Conservation (phyloP, 2,113 vertebrate genomes). For the Tachysurus fulvidraco region DNA sequence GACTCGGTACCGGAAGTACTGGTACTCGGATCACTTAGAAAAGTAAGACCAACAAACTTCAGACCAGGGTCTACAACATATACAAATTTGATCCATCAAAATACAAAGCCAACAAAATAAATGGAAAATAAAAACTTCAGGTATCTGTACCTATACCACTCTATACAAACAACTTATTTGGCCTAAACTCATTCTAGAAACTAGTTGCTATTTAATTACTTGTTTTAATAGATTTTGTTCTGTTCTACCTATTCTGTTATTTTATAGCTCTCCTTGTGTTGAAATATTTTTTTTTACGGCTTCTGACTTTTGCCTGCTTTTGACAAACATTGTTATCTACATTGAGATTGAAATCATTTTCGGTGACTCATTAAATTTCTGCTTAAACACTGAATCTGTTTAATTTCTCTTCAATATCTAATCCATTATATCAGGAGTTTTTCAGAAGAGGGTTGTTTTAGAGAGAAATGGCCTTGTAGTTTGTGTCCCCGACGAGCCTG, state of each 20-base stretch:
- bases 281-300: not conserved
- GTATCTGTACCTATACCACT: not conserved
- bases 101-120: too few relatives aligned
- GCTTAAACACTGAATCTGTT: not conserved
- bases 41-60: too few relatives aligned
- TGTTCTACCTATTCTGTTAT: not conserved
- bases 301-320: not conserved
- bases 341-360: not conserved
- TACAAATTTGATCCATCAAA: too few relatives aligned
- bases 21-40: too few relatives aligned
- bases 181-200: not conserved
- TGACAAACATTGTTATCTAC: not conserved
- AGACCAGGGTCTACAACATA: too few relatives aligned
- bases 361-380: not conserved
- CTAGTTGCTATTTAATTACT: not conserved
- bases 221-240: not conserved
- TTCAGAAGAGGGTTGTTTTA: not conserved
- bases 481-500: not conserved
- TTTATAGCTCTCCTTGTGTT: not conserved
- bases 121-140: not conserved
- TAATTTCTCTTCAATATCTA: not conserved
- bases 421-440: not conserved
- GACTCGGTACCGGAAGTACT: too few relatives aligned
- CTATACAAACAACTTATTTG: not conserved
- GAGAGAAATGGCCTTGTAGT: not conserved